Percentiles rank a stretch among this genome's conserved stretches.
phyloP scores from a whole-genome alignment of 2,797 vertebrate species.

The Halcyon badia region DNA sequence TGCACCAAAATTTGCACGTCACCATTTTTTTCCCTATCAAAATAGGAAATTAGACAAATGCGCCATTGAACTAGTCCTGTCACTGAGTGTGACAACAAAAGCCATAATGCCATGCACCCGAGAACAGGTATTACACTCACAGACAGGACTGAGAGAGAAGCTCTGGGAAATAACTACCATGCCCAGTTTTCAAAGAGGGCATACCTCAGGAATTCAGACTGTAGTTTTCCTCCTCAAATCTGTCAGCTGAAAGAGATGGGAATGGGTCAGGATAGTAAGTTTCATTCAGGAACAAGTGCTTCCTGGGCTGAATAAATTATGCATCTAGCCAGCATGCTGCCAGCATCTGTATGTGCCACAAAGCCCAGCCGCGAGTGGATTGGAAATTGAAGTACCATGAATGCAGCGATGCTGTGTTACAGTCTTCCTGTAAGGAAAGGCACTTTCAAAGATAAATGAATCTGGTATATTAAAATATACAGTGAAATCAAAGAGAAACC shows the following conservation, averaged over 20 bases:
- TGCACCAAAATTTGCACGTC: not conserved
- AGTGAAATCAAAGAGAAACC: constrained; percentile 29
- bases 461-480: not conserved
- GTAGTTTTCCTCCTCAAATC: not conserved
- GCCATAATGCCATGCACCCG: not conserved
- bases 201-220: not conserved
- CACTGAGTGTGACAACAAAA: not conserved
- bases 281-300: constrained; percentile 37
- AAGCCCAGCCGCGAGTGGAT: not conserved
- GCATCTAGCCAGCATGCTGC: not conserved
- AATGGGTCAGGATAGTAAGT: not conserved
- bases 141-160: not conserved
- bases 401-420: not conserved
- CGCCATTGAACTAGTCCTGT: not conserved
- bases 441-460: not conserved
- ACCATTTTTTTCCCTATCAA: not conserved
- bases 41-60: not conserved
- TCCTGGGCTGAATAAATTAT: not conserved
- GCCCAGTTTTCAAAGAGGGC: not conserved
- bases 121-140: not conserved
- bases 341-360: not conserved
- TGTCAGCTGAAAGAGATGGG: not conserved
- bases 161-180: not conserved
- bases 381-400: not conserved
- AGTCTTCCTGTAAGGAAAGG: constrained; percentile 19